Percentiles rank a stretch among this genome's conserved stretches.
These are phyloP conservation scores for Pagetopsis macropterus DNA, from an alignment of 2,797 vertebrate species.

Conservation along the genomic window DNA sequence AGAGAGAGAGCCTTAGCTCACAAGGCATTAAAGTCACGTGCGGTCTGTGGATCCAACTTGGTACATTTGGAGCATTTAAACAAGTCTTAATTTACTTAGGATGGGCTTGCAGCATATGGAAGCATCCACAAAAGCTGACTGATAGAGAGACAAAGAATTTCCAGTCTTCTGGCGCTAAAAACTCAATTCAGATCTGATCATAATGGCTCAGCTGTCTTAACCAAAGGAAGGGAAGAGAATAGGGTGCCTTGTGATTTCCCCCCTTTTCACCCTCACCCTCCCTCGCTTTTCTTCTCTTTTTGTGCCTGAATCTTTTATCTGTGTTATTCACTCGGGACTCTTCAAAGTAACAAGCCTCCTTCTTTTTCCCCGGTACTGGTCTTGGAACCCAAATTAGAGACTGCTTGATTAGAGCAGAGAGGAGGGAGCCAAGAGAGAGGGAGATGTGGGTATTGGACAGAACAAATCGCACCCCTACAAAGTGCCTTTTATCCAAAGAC, in stretches of 20 bases:
- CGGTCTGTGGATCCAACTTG: constrained; percentile 74
- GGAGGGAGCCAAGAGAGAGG: constrained; percentile 79
- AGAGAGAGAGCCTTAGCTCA: constrained; percentile 63
- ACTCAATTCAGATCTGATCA: constrained; percentile 93
- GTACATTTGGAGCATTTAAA: constrained; percentile 91
- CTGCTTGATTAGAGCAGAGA: constrained; percentile 86
- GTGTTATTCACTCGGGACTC: constrained; percentile 94
- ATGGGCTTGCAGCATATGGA: constrained; percentile 88
- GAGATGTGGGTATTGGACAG: constrained; percentile 88
- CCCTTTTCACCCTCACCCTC: constrained; percentile 77
- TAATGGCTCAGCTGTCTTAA: constrained; percentile 98
- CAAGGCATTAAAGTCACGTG: constrained; percentile 82
- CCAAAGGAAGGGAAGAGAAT: constrained; percentile 95
- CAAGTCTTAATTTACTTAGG: constrained; percentile 90
- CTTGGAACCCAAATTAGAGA: constrained; percentile 96
- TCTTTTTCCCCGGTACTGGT: constrained; percentile 91
- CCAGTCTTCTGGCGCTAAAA: constrained; percentile 89
- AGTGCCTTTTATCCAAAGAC: constrained; percentile 94
- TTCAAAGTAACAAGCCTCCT: constrained; percentile 96
- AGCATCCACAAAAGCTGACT: constrained; percentile 90
- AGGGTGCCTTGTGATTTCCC: constrained; percentile 95
- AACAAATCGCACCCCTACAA: constrained; percentile 92
- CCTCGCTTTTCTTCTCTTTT: constrained; percentile 79
- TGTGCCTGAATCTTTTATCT: constrained; percentile 97
- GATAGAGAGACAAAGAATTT: constrained; percentile 94